Evolutionary conservation across 2,113 vertebrate species (phyloP).

Genomic region (Colossoma macropomum): DNA sequence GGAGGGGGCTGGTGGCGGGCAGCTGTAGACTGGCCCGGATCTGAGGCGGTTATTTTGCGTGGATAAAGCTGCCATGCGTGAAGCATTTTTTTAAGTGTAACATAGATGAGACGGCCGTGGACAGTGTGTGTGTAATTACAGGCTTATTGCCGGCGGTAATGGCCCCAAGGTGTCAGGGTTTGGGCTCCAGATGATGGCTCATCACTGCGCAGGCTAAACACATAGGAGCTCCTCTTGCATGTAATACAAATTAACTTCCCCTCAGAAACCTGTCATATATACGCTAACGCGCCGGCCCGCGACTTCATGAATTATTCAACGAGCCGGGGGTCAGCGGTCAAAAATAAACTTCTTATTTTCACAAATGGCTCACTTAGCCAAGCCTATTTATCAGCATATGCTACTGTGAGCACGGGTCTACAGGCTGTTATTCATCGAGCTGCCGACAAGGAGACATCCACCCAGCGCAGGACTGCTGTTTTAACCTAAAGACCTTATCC

Average conservation of each 20-base stretch:
- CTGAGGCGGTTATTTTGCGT: background rate
- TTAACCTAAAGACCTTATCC: conserved; percentile 75
- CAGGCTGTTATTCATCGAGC: conserved; percentile 77
- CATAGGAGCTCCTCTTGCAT: background rate
- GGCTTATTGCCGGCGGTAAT: conserved; percentile 28
- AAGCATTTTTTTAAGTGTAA: background rate
- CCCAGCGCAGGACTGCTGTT: conserved; percentile 62
- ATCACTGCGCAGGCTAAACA: conserved; percentile 3
- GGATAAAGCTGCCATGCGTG: conserved; percentile 26
- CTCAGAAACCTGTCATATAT: conserved; percentile 37
- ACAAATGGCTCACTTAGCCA: conserved; percentile 72
- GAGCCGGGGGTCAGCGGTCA: conserved; percentile 38
- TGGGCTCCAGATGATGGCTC: conserved; percentile 36
- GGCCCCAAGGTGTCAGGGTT: conserved; percentile 30
- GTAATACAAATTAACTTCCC: conserved; percentile 45
- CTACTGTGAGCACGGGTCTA: conserved; percentile 73
- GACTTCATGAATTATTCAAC: conserved; percentile 46
- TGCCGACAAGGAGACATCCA: conserved; percentile 75
- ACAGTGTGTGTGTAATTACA: conserved; percentile 36
- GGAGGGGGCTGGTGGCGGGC: background rate
- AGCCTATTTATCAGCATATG: conserved; percentile 81
- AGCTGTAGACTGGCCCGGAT: background rate
- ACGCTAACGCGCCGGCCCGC: conserved; percentile 10
- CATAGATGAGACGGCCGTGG: background rate
- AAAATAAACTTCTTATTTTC: conserved; percentile 54